Evolutionary conservation across 1,140 invertebrate genomes (phyloP).

Genomic region (Nymphalis io): DNA sequence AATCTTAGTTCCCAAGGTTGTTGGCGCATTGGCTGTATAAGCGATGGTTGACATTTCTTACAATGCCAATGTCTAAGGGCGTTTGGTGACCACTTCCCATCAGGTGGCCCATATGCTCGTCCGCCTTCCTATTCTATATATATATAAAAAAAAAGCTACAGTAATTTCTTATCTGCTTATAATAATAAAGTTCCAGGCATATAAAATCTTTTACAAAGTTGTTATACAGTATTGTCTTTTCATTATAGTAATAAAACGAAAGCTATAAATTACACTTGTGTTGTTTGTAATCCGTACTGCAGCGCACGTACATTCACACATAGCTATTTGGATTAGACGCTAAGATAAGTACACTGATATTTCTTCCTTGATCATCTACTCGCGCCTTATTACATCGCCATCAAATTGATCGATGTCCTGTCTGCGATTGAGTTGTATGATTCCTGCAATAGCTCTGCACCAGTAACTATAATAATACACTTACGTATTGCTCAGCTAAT

Average conservation of each 20-base stretch:
- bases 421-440: conserved; percentile 51
- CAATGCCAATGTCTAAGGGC: too few species aligned
- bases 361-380: conserved; percentile 40
- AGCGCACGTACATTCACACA: conserved; percentile 33
- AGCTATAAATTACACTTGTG: conserved; percentile 44
- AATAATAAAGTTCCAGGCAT: neutral
- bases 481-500: conserved; percentile 25
- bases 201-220: conserved; percentile 1
- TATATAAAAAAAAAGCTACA: too few species aligned
- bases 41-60: too few species aligned
- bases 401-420: conserved; percentile 57
- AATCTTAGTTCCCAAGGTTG: too few species aligned
- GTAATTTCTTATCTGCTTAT: too few species aligned
- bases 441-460: conserved; percentile 38
- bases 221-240: conserved; percentile 51
- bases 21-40: too few species aligned
- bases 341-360: conserved; percentile 40
- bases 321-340: conserved; percentile 41
- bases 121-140: too few species aligned
- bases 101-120: too few species aligned
- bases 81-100: too few species aligned
- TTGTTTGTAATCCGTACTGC: conserved; percentile 30
- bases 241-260: conserved; percentile 54
- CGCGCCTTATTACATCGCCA: conserved; percentile 51
- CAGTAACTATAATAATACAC: conserved; percentile 35